Evolutionary conservation across 2,797 vertebrate species (phyloP).

Genomic region (Pipistrellus pygmaeus): DNA sequence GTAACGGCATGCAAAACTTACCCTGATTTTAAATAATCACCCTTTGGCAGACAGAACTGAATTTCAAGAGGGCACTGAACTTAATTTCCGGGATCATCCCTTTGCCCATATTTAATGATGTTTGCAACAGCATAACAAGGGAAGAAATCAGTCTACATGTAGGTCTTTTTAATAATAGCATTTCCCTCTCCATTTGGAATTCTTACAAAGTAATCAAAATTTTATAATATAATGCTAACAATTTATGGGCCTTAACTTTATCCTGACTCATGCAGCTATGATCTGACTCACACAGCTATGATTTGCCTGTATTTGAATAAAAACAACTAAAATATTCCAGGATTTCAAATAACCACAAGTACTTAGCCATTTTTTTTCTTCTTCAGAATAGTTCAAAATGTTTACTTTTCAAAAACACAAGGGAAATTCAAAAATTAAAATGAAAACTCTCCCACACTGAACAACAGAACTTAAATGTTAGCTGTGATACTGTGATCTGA

Average conservation of each 20-base stretch:
- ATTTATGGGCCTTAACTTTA: not conserved
- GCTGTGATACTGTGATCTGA: not conserved
- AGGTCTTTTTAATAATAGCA: not conserved
- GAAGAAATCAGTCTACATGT: not conserved
- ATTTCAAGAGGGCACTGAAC: not conserved
- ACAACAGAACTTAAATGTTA: not conserved
- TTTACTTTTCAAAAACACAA: conserved; percentile 49
- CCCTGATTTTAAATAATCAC: not conserved
- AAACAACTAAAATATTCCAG: conserved; percentile 26
- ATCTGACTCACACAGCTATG: not conserved
- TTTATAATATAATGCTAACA: not conserved
- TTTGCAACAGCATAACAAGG: not conserved
- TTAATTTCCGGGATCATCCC: not conserved
- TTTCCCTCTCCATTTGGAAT: not conserved
- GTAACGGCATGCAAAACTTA: not conserved
- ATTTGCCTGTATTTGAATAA: not conserved
- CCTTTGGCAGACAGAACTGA: not conserved
- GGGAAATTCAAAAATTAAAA: not conserved
- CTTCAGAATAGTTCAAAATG: not conserved
- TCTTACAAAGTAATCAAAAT: not conserved
- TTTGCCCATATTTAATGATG: not conserved
- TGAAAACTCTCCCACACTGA: not conserved
- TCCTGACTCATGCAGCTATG: not conserved
- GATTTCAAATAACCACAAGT: conserved; percentile 3
- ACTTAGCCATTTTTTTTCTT: not conserved